Evolutionary conservation across 2,113 vertebrate genomes (phyloP).

Genomic region (Actinemys pallida): DNA sequence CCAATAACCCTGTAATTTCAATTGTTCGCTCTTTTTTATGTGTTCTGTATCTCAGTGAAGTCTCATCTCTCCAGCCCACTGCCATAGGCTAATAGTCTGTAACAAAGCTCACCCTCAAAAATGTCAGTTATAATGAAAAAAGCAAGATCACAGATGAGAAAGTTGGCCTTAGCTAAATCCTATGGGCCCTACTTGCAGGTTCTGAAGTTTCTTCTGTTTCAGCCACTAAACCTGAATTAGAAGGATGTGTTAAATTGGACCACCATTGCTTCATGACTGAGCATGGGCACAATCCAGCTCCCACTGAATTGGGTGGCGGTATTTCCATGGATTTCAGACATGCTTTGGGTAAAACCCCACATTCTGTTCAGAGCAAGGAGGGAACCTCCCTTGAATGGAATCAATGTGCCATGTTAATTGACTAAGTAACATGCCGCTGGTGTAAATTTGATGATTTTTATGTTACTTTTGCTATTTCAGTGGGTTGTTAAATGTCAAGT

Average conservation of each 20-base stretch:
- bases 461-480: slow-evolving; percentile 51
- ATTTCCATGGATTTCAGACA: too few relatives aligned
- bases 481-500: slow-evolving; percentile 57
- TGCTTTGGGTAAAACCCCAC: too few relatives aligned
- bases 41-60: slow-evolving; percentile 68
- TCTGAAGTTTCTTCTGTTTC: slow-evolving; percentile 57
- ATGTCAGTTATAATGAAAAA: slow-evolving; percentile 77
- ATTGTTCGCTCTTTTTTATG: slow-evolving; percentile 67
- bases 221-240: slow-evolving; percentile 67
- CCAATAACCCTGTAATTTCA: slow-evolving; percentile 81
- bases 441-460: slow-evolving; percentile 9
- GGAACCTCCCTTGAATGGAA: neutral
- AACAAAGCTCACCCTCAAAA: slow-evolving; percentile 77
- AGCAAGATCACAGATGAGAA: slow-evolving; percentile 61
- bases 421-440: neutral
- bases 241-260: slow-evolving; percentile 52
- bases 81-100: slow-evolving; percentile 79
- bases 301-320: too few relatives aligned
- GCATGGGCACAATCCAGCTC: too few relatives aligned
- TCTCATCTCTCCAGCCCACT: slow-evolving; percentile 72
- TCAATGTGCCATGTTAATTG: neutral
- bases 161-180: slow-evolving; percentile 64
- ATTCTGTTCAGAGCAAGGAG: too few relatives aligned
- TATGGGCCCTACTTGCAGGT: slow-evolving; percentile 53
- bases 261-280: neutral